Evolutionary conservation across 1,140 invertebrate genomes (phyloP), one percentile per base, ranked within the genome.

Genomic region (Lepidurus packardi): DNA sequence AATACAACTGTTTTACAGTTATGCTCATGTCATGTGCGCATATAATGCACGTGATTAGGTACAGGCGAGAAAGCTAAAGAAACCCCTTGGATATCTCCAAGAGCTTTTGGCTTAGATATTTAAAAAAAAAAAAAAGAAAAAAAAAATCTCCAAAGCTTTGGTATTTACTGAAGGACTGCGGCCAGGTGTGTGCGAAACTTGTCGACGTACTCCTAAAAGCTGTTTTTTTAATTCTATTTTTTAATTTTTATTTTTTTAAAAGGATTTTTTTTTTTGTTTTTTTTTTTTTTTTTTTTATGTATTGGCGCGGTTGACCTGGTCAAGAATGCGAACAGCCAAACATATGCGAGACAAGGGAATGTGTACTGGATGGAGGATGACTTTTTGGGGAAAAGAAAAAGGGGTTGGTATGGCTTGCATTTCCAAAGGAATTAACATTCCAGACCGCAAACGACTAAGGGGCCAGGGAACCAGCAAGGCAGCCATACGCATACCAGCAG

Each of bases 1-100:
- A 65, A 65, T 65, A 65, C 53, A 65, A 65, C 16, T 65, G 53
- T 65, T 65, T 65, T 65, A 65, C 53, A 65, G 53, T 65, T 65
- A 65, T 65, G 53, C 53, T 65, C 53, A 65, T 65, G 21, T 65
- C 53, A 65, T 65, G 16, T 65, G 53, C 53, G 53, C 21, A 65
- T 65, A 65, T 65, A 65, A 65, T 65, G 53, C 53, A 65, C 53
- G 53, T 65, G 53, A 65, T 65, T 65, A n/a, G 16, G 53, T 65
- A 21, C 53, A 65, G 53, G 21, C 53, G 53, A 65, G 53, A 65
- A 65, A 65, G 53, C 13, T 65, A 4, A 65, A 65, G 13, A 65
- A 13, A 34, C 34, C 34, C 25, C 34, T 34, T 4, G 34, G 34
- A 34, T 34, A 34, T 34, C 34, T 34, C 34, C 34, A 34, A 34